Evolutionary conservation across 2,797 vertebrate genomes (phyloP), one percentile per base, ranked within the genome.

Genomic region (Orientallactaga sibirica): DNA sequence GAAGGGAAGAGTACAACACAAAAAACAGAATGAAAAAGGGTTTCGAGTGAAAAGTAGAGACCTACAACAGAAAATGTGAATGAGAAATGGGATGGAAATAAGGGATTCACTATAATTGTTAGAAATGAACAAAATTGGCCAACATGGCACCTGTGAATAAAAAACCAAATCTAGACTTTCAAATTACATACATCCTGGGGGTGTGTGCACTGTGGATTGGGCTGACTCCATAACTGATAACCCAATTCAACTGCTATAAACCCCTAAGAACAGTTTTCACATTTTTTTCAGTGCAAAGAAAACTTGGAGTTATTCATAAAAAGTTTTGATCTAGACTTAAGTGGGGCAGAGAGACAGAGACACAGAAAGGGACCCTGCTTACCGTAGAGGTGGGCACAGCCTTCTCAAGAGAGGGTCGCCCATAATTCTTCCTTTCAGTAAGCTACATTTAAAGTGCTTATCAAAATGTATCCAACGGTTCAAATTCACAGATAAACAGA

Each of bases 11-110:
- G 19, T 12, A 81, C 41, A 86, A 48, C 6, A 37, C 0, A 55
- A 15, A 68, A 10, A 62, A 14, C 16, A 58, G n/a, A 76, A 43
- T 2, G 62, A 67, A 11, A 10, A 58, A 33, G 24, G 55, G 7
- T 16, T 1, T 0, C 3, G 55, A 48, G 0, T 0, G 19, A 1
- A 87, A 43, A 4, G 55, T 1, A 58, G 2, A 58, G 61, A 27
- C 25, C 58, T 22, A n/a, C 5, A 55, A 8, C 12, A 85, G 61
- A 19, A 80, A 29, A 33, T 27, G 2, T 41, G 16, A 74, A 81
- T 24, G 2, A 70, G 33, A 91, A 37, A 19, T 43, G 22, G 8
- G 37, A 33, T 20, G 41, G 43, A 64, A 55, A 58, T 12, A 33
- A 78, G 41, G 18, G 11, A 22, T 52, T 66, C 43, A 58, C 5